A percentile compares a stretch with the other conserved stretches of the same genome.
phyloP scores from a whole-genome alignment of 1,140 invertebrate genomes.

The Pseudoatta argentina region DNA sequence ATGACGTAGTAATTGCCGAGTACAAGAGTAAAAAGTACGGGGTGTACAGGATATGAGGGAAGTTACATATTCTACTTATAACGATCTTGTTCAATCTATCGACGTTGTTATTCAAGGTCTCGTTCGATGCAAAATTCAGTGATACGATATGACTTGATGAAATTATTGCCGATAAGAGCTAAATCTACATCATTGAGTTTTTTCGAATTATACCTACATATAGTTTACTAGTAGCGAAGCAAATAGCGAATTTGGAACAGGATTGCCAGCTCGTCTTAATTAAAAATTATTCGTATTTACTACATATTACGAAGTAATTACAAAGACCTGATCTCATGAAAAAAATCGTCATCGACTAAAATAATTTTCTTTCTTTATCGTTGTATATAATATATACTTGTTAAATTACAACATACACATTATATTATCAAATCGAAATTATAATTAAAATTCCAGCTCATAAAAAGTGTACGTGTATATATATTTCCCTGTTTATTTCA shows the following conservation, averaged over 20 bases:
- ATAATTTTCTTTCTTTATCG: not conserved
- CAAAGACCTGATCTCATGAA: not conserved
- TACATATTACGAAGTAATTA: not conserved
- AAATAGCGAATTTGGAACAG: not conserved
- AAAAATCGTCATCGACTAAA: not conserved
- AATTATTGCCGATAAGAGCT: constrained; percentile 39
- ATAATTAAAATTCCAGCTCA: not conserved
- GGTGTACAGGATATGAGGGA: constrained; percentile 83
- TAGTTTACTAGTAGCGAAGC: not conserved
- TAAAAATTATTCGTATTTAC: not conserved
- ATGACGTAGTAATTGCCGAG: constrained; percentile 83
- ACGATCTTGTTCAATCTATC: constrained; percentile 80
- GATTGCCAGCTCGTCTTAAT: not conserved
- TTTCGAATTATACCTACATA: not conserved
- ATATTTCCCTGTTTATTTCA: not conserved
- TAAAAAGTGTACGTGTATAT: not conserved
- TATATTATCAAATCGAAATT: not conserved
- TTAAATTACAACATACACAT: not conserved
- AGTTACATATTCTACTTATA: constrained; percentile 82
- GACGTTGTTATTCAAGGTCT: constrained; percentile 82
- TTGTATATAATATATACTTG: not conserved
- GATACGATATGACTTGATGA: not conserved
- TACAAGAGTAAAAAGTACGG: constrained; percentile 81
- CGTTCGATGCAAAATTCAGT: constrained; percentile 51
- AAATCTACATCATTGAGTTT: constrained; percentile 1